Conservation (phyloP, 2,888 invertebrate species). For the Hecatera dysodea region DNA sequence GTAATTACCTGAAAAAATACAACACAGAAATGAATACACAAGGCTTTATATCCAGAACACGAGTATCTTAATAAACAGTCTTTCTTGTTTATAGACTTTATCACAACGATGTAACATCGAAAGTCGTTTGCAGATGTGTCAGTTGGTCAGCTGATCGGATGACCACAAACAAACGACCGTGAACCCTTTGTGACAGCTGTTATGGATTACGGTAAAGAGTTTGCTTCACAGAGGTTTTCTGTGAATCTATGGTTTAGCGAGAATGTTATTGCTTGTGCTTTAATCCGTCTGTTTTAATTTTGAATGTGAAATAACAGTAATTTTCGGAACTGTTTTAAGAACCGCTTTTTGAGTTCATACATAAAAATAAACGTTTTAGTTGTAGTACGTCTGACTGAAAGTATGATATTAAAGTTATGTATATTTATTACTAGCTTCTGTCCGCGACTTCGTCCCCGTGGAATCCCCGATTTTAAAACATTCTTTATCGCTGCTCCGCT, state of each 20-base stretch:
- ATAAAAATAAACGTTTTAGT: background rate
- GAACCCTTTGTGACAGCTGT: constrained; percentile 66
- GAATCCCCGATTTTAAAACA: no score
- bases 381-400: background rate
- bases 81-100: constrained; percentile 16
- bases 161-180: constrained; percentile 69
- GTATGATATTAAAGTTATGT: background rate
- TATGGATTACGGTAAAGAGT: constrained; percentile 38
- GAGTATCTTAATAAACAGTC: background rate
- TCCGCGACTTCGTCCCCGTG: no score
- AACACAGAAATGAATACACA: constrained; percentile 31
- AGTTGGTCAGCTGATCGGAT: constrained; percentile 73
- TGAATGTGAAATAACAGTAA: background rate
- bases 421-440: no score
- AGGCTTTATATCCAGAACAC: background rate
- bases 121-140: constrained; percentile 51
- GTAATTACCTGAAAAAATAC: constrained; percentile 57
- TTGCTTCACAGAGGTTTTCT: constrained; percentile 37
- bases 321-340: background rate
- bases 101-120: constrained; percentile 33
- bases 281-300: background rate
- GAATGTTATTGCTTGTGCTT: constrained; percentile 13
- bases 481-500: no score
- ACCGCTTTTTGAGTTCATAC: constrained; percentile 1
- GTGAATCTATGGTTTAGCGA: constrained; percentile 31